Evolutionary conservation across 2,888 invertebrate genomes (phyloP), one percentile per base, ranked within the genome.

Genomic region (Drosophila helvetica): DNA sequence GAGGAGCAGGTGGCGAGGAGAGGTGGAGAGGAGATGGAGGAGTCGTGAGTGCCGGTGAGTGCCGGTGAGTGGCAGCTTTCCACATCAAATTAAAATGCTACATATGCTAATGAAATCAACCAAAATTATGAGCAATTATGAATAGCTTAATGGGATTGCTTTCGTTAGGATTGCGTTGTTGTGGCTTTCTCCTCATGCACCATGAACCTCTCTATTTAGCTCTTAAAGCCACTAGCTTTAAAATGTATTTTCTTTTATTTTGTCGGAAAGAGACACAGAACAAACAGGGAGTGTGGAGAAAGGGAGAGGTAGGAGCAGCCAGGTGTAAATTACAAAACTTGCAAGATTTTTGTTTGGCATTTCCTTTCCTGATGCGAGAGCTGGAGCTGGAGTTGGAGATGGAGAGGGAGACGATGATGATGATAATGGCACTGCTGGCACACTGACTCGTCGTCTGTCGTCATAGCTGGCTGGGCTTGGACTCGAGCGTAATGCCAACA

Each of bases 61-160:
- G 51, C 43, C 45, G 61, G 46, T 6, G 38, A 57, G 58, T 61
- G 69, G 66, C 77, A 67, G 73, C 75, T 75, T 80, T 76, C 69
- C 81, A 78, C 86, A 86, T 83, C 75, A 87, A 79, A 78, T 87
- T 76, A 81, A 87, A 66, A 82, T 77, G 86, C 74, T 84, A 80
- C 81, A 86, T 80, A 84, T 86, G 86, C 82, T 86, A 82, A 86
- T 85, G 82, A 87, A 84, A 84, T 87, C 86, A 87, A 74, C 85
- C 71, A 76, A 84, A 84, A 84, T 83, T 81, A 87, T 84, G 85
- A 87, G 72, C 85, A 87, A 85, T 84, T 87, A 84, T 78, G 86
- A 83, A 84, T 86, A 77, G 78, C 66, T 83, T 80, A 80, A 83
- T 84, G 61, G 65, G 85, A 75, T 83, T 83, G 65, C 42, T 59